Evolutionary conservation across 2,113 vertebrate species (phyloP), one percentile per base, ranked within the genome.

Genomic region (Phainopepla nitens): DNA sequence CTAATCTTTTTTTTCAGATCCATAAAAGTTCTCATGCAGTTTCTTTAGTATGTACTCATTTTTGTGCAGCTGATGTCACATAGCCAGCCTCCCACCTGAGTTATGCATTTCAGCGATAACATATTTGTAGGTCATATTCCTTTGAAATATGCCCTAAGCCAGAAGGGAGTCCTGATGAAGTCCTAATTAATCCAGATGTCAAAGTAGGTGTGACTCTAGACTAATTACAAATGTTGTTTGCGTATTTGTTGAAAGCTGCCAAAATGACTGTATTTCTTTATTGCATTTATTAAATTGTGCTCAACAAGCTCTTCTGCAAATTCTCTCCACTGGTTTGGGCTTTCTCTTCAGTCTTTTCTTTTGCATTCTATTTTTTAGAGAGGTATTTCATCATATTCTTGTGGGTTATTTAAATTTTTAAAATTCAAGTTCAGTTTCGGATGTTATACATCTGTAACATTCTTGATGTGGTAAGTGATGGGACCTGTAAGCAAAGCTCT

Each of bases 61-160:
- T 88, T 54, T 41, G 31, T 50, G 42, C 56, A 31, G 28, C 4
- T 71, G 23, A 8, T 82, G 27, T 50, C 8, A 36, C 3, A 3
- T 14, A 79, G 31, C 25, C 24, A 78, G 69, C 20, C 24, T 35
- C 13, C 27, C 24, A 78, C 11, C 15, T 7, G 20, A 64, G 28
- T 53, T 57, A 29, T 51, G 10, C 3, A 1, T 92, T 82, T 35
- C 60, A 90, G 60, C 17, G 17, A 23, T 29, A 80, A 51, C 14
- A 7, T 31, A 41, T 4, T 14, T 15, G 14, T 1, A 0, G 39
- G 17, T 64, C 0, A 0, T 11, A 50, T 45, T 78, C 53, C 16
- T 69, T 68, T 73, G 58, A 49, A 87, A 87, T 65, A 17, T 87
- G 39, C 28, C 22, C 24, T n/a, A 57, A 87, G 22, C 4, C 13